Percentiles rank a stretch among this genome's conserved stretches.
Conservation (phyloP, 1,140 invertebrate genomes). For the Papilio xuthus region DNA sequence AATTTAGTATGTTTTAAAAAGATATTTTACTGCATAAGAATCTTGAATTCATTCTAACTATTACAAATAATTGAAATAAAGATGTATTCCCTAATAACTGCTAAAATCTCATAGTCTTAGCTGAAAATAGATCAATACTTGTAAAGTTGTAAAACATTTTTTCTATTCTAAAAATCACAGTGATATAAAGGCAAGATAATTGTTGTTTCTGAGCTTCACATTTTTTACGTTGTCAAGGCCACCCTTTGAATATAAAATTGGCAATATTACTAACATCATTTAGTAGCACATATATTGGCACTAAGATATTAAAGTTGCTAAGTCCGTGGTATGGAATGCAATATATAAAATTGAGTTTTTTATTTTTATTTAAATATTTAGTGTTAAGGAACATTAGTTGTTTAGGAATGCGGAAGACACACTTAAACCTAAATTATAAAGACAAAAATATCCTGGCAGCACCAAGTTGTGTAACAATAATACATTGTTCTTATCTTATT, state of each 20-base stretch:
- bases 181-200: conserved; percentile 22
- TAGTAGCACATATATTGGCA: not conserved
- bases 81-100: not conserved
- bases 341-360: not conserved
- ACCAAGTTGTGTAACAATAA: not conserved
- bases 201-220: not conserved
- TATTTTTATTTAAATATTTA: not conserved
- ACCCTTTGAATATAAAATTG: not conserved
- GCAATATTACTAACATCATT: not conserved
- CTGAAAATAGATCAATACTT: not conserved
- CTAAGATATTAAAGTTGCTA: not conserved
- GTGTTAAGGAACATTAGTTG: not conserved
- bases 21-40: too few species aligned
- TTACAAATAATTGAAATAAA: not conserved
- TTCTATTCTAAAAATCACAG: conserved; percentile 10
- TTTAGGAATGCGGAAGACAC: not conserved
- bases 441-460: not conserved
- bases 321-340: not conserved
- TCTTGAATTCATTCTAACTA: not conserved
- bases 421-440: not conserved
- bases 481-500: not conserved
- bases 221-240: not conserved
- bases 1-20: not conserved
- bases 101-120: not conserved
- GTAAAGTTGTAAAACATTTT: not conserved